Percentiles rank a stretch among this genome's conserved stretches.
phyloP scores from a whole-genome alignment of 2,797 vertebrate species.

The Clarias fuscus region DNA sequence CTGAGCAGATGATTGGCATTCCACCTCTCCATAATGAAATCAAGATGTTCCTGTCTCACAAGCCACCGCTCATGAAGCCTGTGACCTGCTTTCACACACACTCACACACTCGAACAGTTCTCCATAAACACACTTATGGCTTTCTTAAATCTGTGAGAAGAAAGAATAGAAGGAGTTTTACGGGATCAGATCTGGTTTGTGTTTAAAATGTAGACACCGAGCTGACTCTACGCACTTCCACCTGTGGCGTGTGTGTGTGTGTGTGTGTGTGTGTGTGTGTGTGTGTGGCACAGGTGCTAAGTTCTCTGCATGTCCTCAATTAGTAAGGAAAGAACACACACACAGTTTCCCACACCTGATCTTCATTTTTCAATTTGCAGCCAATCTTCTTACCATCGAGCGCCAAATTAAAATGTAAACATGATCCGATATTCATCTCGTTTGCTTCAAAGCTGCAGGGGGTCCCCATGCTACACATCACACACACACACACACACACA shows the following conservation, averaged over 20 bases:
- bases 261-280: not conserved
- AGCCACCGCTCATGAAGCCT: not conserved
- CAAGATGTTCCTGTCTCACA: not conserved
- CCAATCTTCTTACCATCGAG: slow-evolving; percentile 75
- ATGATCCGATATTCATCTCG: slow-evolving; percentile 77
- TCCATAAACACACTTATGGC: not conserved
- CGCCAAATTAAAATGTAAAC: slow-evolving; percentile 76
- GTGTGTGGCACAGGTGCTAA: not conserved
- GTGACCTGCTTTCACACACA: not conserved
- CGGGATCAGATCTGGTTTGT: not conserved
- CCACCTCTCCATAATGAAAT: slow-evolving; percentile 13
- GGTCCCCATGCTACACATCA: slow-evolving; percentile 33
- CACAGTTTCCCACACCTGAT: slow-evolving; percentile 69
- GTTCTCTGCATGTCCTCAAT: not conserved
- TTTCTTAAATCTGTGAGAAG: slow-evolving; percentile 12
- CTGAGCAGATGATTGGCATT: slow-evolving; percentile 23
- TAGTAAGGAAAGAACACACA: not conserved
- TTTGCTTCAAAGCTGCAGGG: slow-evolving; percentile 72
- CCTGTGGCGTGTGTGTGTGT: not conserved
- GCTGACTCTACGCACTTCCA: not conserved
- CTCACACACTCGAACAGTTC: slow-evolving; percentile 41
- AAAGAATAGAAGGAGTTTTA: not conserved
- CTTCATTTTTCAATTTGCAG: slow-evolving; percentile 81
- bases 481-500: slow-evolving; percentile 46
- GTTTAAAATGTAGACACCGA: too few species aligned